phyloP scores from a whole-genome alignment of 1,140 invertebrate species.

The Gonatopus flavifemur region DNA sequence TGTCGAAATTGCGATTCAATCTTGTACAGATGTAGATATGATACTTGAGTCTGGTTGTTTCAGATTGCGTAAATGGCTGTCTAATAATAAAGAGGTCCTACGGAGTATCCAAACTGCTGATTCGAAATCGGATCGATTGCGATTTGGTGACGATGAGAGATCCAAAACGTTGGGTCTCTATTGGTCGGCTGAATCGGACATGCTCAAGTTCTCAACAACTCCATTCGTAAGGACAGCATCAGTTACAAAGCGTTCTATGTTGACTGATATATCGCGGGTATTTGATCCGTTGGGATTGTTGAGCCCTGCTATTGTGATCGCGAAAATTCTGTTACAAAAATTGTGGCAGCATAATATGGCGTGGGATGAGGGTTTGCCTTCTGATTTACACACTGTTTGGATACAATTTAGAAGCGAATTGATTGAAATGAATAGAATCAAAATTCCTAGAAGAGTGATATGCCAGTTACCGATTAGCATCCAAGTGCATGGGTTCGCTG shows the following conservation, averaged over 20 bases:
- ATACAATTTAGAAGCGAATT: no score
- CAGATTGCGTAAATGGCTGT: background rate
- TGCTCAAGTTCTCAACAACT: background rate
- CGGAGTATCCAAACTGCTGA: background rate
- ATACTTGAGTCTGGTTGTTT: background rate
- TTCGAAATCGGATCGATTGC: no score
- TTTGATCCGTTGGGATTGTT: background rate
- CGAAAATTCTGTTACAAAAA: background rate
- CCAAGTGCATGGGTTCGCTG: slow-evolving; percentile 10
- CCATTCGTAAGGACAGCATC: background rate
- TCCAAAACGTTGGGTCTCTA: background rate
- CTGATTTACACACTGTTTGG: background rate
- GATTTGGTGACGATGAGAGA: no score
- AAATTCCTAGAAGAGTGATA: no score
- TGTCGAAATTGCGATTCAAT: background rate
- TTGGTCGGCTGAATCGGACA: background rate
- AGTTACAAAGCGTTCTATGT: background rate
- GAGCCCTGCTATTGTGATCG: background rate
- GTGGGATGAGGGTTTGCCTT: background rate
- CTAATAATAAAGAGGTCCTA: background rate
- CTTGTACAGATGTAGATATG: background rate
- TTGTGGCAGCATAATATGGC: background rate
- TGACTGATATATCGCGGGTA: background rate
- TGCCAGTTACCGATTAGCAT: no score
- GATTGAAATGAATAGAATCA: no score